Base-by-base conservation (phyloP, 2,797 vertebrate species). In the Hybognathus amarus region DNA sequence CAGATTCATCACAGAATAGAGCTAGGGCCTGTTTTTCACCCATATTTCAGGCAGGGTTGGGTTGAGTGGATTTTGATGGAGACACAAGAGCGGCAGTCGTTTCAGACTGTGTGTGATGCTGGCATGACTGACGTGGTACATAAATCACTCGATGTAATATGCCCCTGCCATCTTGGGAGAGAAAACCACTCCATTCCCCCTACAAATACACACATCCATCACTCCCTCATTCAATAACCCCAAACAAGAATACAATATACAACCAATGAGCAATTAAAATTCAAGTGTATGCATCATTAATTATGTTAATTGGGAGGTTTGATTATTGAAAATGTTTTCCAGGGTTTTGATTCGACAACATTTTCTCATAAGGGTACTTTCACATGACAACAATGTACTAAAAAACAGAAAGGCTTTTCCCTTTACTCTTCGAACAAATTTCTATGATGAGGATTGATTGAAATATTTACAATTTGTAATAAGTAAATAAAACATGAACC, bases 231-330 rank as follows among this genome's bases (percentile, higher is more conserved):
- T 87, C 85, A 88, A 85, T 82, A 85, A 71, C 52, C 52, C 61
- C 77, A 84, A 83, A 87, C 80, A 88, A 66, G 67, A 81, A 85
- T 85, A 87, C 78, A 86, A 85, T 85, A 80, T 45, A 84, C 79
- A 69, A 87, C 69, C 84, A 82, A 79, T 82, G 87, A 27, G 77
- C 78, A 83, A 85, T 89, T 87, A 83, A 88, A 86, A 83, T 84
- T 80, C 38, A 47, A 81, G 69, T 63, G 52, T 45, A 77, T 67
- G 76, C 70, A 79, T 89, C 78, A 86, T 87, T 85, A 82, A 87
- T 87, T 86, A 88, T 84, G 81, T 42, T 84, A 85, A 88, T 87
- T 30, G 61, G 50, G 79, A 83, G 78, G 83, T 77, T 71, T 73
- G 66, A 77, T 80, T 85, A 68, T 83, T 84, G 76, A 47, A 47